A percentile compares a stretch with the other conserved stretches of the same genome.
Conservation (phyloP, 2,797 vertebrate genomes). For the Sebastes elongatus region DNA sequence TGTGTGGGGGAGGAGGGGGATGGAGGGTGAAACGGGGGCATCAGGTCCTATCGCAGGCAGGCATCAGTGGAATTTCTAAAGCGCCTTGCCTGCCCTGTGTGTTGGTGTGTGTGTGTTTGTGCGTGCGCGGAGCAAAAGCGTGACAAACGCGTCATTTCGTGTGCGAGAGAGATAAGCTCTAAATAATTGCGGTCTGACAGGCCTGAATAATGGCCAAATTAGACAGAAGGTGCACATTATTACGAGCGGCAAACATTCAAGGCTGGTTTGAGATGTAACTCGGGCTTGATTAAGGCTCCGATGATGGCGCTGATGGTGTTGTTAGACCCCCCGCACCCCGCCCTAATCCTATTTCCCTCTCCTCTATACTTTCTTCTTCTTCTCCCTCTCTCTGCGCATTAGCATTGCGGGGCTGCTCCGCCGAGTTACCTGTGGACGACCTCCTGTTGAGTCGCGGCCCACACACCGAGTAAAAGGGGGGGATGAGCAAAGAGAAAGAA, state of each 20-base stretch:
- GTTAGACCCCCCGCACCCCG: slow-evolving; percentile 1
- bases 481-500: slow-evolving; percentile 54
- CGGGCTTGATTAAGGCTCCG: slow-evolving; percentile 65
- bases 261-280: slow-evolving; percentile 71
- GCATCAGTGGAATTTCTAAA: slow-evolving; percentile 78
- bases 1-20: background rate
- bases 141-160: slow-evolving; percentile 85
- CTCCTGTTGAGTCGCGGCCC: slow-evolving; percentile 70
- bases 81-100: slow-evolving; percentile 26
- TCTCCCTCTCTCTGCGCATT: slow-evolving; percentile 35
- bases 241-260: slow-evolving; percentile 72
- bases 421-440: slow-evolving; percentile 68
- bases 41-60: slow-evolving; percentile 66
- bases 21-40: background rate
- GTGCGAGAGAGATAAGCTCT: slow-evolving; percentile 85
- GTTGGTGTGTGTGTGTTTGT: slow-evolving; percentile 37
- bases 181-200: slow-evolving; percentile 87
- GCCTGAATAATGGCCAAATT: slow-evolving; percentile 87
- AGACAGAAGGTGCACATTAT: slow-evolving; percentile 82
- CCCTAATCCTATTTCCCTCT: slow-evolving; percentile 48
- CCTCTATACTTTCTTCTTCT: background rate
- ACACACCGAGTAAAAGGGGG: slow-evolving; percentile 61
- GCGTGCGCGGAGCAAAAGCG: slow-evolving; percentile 62
- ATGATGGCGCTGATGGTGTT: slow-evolving; percentile 49
- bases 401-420: slow-evolving; percentile 22